Percentiles rank a stretch among this genome's conserved stretches.
Evolutionary conservation across 2,888 invertebrate species (phyloP).

Genomic region (Rhingia campestris): DNA sequence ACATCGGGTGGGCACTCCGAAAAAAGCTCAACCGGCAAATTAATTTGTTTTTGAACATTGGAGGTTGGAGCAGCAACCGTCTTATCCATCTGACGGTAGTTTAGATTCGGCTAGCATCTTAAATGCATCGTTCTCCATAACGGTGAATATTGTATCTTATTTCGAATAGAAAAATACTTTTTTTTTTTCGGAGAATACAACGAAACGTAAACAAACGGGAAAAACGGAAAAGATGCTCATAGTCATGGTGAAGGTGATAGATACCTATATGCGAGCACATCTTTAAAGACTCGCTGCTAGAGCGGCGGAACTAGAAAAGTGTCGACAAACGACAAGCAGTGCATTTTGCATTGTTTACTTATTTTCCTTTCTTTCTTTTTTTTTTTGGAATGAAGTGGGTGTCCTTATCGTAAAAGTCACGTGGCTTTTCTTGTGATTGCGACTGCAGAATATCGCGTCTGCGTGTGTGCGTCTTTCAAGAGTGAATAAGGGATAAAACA

Average conservation of each 20-base stretch:
- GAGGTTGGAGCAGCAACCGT: neutral
- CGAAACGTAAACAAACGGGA: constrained; percentile 28
- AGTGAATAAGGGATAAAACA: constrained; percentile 5
- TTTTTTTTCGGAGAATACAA: neutral
- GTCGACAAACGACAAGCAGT: neutral
- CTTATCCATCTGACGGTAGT: constrained; percentile 26
- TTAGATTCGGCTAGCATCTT: constrained; percentile 44
- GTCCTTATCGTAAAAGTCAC: constrained; percentile 43
- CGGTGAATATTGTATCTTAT: neutral
- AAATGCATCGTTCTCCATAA: constrained; percentile 21
- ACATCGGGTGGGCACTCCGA: constrained; percentile 17
- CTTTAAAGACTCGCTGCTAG: too few species aligned
- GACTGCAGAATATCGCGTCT: constrained; percentile 27
- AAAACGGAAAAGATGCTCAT: neutral
- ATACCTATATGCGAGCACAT: neutral
- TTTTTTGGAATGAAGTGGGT: constrained; percentile 18
- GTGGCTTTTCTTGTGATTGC: constrained; percentile 16
- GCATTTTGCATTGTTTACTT: constrained; percentile 37
- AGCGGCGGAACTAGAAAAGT: neutral
- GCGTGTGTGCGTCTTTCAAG: constrained; percentile 22
- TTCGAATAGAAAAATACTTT: neutral
- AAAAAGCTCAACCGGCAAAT: constrained; percentile 50
- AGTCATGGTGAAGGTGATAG: neutral
- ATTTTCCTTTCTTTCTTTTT: too few species aligned
- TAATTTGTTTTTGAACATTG: constrained; percentile 15